Percentiles rank a stretch among this genome's conserved stretches.
Conservation (phyloP, 2,113 vertebrate genomes). For the Eudyptes chrysolophus region DNA sequence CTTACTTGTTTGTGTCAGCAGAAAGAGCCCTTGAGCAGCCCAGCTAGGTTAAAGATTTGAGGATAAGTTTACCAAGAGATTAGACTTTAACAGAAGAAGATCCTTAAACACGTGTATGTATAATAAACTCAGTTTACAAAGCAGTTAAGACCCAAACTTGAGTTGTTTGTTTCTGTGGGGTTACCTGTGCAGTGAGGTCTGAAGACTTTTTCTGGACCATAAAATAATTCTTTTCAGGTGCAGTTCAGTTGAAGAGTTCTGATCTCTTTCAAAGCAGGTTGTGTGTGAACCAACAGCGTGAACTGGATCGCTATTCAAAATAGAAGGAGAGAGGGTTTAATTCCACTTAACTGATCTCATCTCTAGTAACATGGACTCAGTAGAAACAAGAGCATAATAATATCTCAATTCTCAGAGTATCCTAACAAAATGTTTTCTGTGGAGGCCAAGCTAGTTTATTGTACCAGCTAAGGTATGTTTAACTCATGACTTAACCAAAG, state of each 20-base stretch:
- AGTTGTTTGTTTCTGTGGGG: background rate
- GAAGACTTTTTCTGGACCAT: background rate
- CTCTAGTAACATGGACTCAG: background rate
- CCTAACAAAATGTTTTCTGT: background rate
- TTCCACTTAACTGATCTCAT: background rate
- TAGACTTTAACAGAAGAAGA: background rate
- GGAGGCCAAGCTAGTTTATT: background rate
- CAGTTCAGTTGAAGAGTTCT: background rate
- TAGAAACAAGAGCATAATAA: background rate
- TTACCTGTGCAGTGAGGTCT: background rate
- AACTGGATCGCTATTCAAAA: background rate
- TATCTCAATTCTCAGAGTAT: background rate
- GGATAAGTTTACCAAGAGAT: background rate
- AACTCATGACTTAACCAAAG: background rate
- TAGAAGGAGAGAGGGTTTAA: background rate
- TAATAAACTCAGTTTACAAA: background rate
- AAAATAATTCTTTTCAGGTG: background rate
- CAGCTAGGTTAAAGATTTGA: background rate
- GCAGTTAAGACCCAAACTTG: background rate
- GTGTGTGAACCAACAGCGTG: background rate
- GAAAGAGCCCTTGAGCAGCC: background rate
- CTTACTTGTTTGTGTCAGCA: background rate
- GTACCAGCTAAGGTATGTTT: background rate
- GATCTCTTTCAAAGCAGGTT: background rate
- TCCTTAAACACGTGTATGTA: rapidly evolving